These are phyloP conservation scores for Hemichromis elongatus DNA, from an alignment of 2,113 vertebrate species.

Conservation along the genomic window DNA sequence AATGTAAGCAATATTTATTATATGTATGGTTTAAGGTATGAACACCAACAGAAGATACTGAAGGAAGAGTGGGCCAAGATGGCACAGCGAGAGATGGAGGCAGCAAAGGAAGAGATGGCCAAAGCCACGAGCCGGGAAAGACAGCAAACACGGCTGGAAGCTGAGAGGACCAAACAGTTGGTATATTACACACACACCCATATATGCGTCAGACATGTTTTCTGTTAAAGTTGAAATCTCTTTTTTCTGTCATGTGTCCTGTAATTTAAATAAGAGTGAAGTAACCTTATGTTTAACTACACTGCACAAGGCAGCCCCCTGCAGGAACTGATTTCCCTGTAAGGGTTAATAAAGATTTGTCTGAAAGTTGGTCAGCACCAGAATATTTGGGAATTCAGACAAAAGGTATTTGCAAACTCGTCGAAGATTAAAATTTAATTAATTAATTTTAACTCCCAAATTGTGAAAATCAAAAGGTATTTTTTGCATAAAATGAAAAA, in stretches of 20 bases:
- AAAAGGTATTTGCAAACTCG: not conserved
- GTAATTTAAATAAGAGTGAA: not conserved
- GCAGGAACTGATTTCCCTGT: not conserved
- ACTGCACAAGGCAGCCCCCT: not conserved
- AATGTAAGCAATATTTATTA: not conserved
- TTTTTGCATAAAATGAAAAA: not conserved
- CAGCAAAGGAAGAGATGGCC: slow-evolving; percentile 59
- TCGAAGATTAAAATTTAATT: not conserved
- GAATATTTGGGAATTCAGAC: not conserved
- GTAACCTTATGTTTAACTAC: not conserved
- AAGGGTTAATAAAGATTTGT: not conserved
- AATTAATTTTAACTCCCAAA: not conserved
- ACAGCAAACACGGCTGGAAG: slow-evolving; percentile 57
- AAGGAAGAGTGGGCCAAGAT: slow-evolving; percentile 79
- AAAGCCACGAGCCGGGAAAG: slow-evolving; percentile 62
- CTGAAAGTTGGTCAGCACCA: not conserved
- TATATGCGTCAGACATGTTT: not conserved
- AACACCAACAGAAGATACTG: slow-evolving; percentile 74
- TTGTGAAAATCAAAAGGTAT: not conserved
- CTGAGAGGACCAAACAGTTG: slow-evolving; percentile 66
- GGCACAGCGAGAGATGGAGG: slow-evolving; percentile 76
- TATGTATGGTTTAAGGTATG: slow-evolving; percentile 67
- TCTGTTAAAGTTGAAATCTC: not conserved
- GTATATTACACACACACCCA: slow-evolving; percentile 54
- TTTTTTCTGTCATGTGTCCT: not conserved